Evolutionary conservation across 2,113 vertebrate species (phyloP).

Genomic region (Glareola pratincola): DNA sequence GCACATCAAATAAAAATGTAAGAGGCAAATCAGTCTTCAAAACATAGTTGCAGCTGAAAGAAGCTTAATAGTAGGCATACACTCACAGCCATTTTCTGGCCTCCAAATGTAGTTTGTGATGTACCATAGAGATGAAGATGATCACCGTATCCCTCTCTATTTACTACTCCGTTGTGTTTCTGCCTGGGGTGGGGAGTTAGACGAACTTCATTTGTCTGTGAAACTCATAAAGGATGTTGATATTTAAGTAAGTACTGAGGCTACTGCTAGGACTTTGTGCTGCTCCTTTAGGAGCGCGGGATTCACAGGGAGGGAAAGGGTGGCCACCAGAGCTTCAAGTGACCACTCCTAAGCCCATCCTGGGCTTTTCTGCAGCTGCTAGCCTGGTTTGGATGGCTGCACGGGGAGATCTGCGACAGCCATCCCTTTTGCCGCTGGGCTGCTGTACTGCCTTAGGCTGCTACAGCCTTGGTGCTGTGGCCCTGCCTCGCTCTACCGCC

Average conservation of each 20-base stretch:
- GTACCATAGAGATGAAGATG: background rate
- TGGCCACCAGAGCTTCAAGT: background rate
- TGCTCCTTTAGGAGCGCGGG: background rate
- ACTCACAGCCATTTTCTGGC: background rate
- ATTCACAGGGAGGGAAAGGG: background rate
- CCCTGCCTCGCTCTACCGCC: background rate
- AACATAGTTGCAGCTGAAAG: background rate
- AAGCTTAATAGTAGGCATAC: background rate
- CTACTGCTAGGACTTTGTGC: background rate
- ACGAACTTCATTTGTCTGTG: background rate
- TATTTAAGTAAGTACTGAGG: background rate
- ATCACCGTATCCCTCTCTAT: background rate
- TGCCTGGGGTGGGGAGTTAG: background rate
- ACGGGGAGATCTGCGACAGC: background rate
- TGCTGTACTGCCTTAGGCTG: background rate
- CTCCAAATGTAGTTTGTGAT: background rate
- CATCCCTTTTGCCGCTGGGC: background rate
- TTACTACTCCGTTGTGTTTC: background rate
- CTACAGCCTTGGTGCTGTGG: background rate
- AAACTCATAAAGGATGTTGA: background rate
- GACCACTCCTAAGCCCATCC: background rate
- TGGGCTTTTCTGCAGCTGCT: background rate
- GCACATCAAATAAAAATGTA: background rate
- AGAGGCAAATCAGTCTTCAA: background rate
- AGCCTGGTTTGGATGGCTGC: background rate